Conservation (phyloP, 2,113 vertebrate species). For the Dipodomys stephensi region DNA sequence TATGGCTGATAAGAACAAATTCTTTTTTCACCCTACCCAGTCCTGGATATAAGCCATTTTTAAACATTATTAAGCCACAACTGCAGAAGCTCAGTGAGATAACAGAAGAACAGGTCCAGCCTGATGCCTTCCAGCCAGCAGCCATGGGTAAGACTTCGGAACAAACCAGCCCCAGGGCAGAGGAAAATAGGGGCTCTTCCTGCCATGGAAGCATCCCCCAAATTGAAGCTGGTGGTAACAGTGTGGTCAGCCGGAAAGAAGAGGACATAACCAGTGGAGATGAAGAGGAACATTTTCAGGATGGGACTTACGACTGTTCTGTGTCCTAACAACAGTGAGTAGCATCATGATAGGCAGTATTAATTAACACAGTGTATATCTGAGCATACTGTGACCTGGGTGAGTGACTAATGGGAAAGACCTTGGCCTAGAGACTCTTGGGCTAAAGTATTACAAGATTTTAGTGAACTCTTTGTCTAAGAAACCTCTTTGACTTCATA, state of each 20-base stretch:
- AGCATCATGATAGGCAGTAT: conserved; percentile 49
- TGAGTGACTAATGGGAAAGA: conserved; percentile 52
- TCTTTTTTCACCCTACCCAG: conserved; percentile 83
- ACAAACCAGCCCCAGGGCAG: conserved; percentile 86
- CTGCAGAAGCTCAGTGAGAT: conserved; percentile 93
- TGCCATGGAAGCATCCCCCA: conserved; percentile 87
- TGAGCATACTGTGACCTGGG: conserved; percentile 63
- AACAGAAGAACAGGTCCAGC: conserved; percentile 90
- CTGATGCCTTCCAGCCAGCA: conserved; percentile 93
- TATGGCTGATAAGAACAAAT: background rate
- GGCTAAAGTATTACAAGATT: conserved; percentile 64
- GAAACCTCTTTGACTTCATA: conserved; percentile 70
- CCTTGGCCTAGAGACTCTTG: conserved; percentile 52
- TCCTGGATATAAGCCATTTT: conserved; percentile 98
- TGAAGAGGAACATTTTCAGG: conserved; percentile 90
- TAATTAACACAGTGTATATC: conserved; percentile 16
- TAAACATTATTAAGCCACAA: conserved; percentile 95
- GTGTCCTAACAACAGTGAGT: conserved; percentile 89
- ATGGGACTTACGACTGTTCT: conserved; percentile 94
- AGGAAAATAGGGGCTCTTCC: conserved; percentile 89
- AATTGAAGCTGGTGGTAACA: conserved; percentile 84
- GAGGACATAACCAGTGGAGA: conserved; percentile 87
- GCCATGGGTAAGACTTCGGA: conserved; percentile 89
- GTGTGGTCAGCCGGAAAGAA: conserved; percentile 81
- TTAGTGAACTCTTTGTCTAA: conserved; percentile 68